A percentile compares a stretch with the other conserved stretches of the same genome.
phyloP scores from a whole-genome alignment of 1,140 invertebrate species.

The Portunus trituberculatus region DNA sequence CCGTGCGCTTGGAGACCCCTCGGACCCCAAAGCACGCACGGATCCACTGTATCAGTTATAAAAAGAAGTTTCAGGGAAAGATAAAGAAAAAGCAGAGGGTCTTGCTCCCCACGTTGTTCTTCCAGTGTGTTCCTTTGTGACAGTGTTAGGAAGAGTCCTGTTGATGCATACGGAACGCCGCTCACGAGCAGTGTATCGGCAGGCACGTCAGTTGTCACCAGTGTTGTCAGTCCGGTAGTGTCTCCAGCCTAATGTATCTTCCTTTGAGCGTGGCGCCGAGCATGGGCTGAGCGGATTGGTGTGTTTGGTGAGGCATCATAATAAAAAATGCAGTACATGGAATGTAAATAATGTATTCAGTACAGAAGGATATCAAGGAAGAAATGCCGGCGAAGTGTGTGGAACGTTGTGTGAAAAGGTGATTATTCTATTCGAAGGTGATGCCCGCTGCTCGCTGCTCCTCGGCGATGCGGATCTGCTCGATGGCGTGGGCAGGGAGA shows the following conservation, averaged over 20 bases:
- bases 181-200: no score
- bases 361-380: not conserved
- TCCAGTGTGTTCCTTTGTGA: no score
- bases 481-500: not conserved
- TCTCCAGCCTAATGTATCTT: no score
- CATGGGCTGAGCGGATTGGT: no score
- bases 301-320: not conserved
- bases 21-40: no score
- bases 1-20: no score
- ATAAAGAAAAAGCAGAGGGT: no score
- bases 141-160: no score
- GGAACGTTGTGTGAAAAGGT: not conserved
- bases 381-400: not conserved
- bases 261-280: not conserved
- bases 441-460: conserved; percentile 37
- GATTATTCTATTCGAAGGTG: conserved; percentile 7
- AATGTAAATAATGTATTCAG: not conserved
- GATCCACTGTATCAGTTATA: no score
- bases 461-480: conserved; percentile 44
- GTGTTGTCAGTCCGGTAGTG: not conserved
- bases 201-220: not conserved
- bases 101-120: no score
- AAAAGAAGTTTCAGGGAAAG: no score
- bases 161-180: no score
- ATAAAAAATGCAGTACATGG: not conserved